These are phyloP conservation scores for Apostichopus japonicus DNA, from an alignment of 35 echinoderm and acorn worm genomes.

Conservation along the genomic window DNA sequence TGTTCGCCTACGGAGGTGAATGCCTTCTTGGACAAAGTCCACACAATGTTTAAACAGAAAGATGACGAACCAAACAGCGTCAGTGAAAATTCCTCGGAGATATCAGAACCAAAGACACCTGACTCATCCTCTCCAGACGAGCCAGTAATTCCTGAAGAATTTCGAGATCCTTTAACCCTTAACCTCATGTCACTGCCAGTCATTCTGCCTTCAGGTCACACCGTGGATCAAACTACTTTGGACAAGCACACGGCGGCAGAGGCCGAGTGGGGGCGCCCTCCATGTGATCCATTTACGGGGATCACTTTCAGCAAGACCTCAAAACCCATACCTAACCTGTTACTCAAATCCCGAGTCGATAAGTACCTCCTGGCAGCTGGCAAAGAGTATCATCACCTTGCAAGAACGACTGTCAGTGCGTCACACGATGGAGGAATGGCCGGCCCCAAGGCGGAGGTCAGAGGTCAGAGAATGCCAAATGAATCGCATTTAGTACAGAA, in stretches of 20 bases:
- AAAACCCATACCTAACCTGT: constrained; percentile 90
- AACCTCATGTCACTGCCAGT: constrained; percentile 86
- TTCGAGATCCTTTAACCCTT: constrained; percentile 88
- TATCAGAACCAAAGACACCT: neutral
- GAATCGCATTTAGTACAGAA: neutral
- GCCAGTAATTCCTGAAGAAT: constrained; percentile 76
- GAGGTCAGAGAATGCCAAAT: neutral
- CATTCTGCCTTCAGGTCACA: constrained; percentile 89
- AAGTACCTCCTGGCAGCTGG: constrained; percentile 75
- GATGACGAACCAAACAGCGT: neutral
- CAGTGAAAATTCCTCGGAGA: neutral
- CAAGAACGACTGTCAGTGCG: constrained; percentile 36
- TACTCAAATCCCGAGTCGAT: constrained; percentile 85
- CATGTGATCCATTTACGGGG: constrained; percentile 92
- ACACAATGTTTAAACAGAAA: neutral
- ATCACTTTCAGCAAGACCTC: constrained; percentile 64
- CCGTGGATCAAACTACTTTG: constrained; percentile 83
- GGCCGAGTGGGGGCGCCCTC: constrained; percentile 85
- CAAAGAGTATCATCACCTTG: constrained; percentile 28
- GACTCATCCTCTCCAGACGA: neutral
- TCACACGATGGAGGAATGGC: neutral
- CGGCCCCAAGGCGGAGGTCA: neutral
- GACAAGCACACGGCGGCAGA: constrained; percentile 72
- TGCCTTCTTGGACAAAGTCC: constrained; percentile 8
- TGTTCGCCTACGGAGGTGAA: constrained; percentile 47